Percentiles rank a stretch among this genome's conserved stretches.
Evolutionary conservation across 2,888 invertebrate genomes (phyloP).

Genomic region (Oeneis ivallda): DNA sequence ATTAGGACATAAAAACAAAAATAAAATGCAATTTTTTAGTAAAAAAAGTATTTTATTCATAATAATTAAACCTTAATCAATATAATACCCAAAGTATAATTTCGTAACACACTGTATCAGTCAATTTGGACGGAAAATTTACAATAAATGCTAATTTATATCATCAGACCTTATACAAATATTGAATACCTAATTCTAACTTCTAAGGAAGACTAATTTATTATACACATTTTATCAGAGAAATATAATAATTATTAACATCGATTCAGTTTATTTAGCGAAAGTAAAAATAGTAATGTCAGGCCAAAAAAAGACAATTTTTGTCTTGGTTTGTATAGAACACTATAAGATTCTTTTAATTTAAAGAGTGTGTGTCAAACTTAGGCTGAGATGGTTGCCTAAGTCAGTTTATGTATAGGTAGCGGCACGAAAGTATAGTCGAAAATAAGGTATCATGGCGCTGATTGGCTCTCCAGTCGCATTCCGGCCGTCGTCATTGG

Average conservation of each 20-base stretch:
- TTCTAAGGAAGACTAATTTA: conserved; percentile 49
- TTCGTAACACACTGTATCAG: conserved; percentile 59
- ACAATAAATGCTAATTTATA: conserved; percentile 38
- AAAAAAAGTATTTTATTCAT: conserved; percentile 42
- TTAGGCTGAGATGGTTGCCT: no score
- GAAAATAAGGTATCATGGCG: no score
- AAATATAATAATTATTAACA: neutral
- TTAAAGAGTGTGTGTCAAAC: no score
- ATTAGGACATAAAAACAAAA: neutral
- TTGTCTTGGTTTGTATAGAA: no score
- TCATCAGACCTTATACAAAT: conserved; percentile 29
- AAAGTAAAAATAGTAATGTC: neutral
- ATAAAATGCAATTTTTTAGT: conserved; percentile 25
- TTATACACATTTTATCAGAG: conserved; percentile 18
- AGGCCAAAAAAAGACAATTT: no score
- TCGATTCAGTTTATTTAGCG: conserved; percentile 1
- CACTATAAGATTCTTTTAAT: no score
- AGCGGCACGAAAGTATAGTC: no score
- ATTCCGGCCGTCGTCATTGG: no score
- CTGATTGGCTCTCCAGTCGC: no score
- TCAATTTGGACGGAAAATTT: conserved; percentile 68
- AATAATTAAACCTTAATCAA: conserved; percentile 52
- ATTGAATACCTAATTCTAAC: conserved; percentile 36
- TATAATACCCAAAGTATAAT: conserved; percentile 52
- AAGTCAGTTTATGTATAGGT: no score